These are phyloP conservation scores for Onychostoma macrolepis DNA, from an alignment of 2,113 vertebrate genomes.

Conservation along the genomic window DNA sequence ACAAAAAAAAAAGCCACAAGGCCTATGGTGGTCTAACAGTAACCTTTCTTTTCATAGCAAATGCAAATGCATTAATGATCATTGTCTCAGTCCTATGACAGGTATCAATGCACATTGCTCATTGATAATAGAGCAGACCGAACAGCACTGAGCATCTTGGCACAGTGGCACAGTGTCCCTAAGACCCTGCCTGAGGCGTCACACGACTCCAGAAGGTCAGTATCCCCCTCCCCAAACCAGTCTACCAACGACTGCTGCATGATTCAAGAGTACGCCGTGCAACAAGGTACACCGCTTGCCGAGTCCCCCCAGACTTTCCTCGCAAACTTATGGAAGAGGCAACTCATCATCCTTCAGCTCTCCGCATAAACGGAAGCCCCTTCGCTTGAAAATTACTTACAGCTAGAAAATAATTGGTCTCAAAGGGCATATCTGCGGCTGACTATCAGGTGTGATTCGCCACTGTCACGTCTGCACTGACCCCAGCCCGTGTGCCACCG, in stretches of 20 bases:
- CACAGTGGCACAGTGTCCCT: slow-evolving; percentile 22
- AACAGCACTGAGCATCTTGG: slow-evolving; percentile 37
- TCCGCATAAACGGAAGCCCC: slow-evolving; percentile 27
- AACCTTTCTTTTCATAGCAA: slow-evolving; percentile 6
- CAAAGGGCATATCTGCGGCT: slow-evolving; percentile 45
- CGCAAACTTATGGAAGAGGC: slow-evolving; percentile 36
- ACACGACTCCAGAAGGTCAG: slow-evolving; percentile 34
- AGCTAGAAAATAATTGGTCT: slow-evolving; percentile 57
- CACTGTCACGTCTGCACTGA: slow-evolving; percentile 38
- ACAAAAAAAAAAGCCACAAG: slow-evolving; percentile 6
- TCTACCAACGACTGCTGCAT: slow-evolving; percentile 47
- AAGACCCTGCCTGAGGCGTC: slow-evolving; percentile 48
- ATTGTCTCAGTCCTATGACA: slow-evolving; percentile 15
- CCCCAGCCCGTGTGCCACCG: slow-evolving; percentile 43
- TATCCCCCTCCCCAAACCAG: neutral
- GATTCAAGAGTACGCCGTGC: slow-evolving; percentile 40
- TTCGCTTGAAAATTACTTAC: slow-evolving; percentile 51
- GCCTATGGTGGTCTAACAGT: neutral
- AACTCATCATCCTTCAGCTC: slow-evolving; percentile 30
- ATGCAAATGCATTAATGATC: slow-evolving; percentile 2
- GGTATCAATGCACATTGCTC: slow-evolving; percentile 18
- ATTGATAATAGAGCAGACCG: slow-evolving; percentile 28
- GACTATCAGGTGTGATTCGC: slow-evolving; percentile 41
- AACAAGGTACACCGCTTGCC: neutral
- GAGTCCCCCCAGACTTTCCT: slow-evolving; percentile 23